A percentile compares a stretch with the other conserved stretches of the same genome.
phyloP scores from a whole-genome alignment of 2,113 vertebrate species.

The Ceyx cyanopectus region DNA sequence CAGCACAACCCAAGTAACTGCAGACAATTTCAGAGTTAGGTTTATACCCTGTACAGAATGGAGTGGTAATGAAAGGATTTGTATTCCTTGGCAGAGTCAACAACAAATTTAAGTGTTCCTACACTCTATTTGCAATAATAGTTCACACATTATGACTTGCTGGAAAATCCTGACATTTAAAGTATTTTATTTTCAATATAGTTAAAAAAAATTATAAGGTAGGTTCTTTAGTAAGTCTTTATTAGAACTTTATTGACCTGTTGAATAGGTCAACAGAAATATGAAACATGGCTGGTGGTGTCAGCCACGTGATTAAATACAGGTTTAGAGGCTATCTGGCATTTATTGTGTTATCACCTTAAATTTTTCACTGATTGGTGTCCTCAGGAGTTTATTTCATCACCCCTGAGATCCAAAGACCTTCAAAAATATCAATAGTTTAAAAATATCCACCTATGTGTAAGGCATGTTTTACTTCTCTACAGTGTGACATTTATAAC shows the following conservation, averaged over 20 bases:
- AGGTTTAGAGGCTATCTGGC: not conserved
- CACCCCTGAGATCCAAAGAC: not conserved
- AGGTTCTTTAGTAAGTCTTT: not conserved
- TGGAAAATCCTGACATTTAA: conserved; percentile 5
- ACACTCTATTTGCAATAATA: not conserved
- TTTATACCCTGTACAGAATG: not conserved
- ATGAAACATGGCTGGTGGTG: not conserved
- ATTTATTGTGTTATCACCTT: not conserved
- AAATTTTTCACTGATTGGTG: not conserved
- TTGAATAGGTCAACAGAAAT: not conserved
- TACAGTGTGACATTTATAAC: not conserved
- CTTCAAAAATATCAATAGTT: conserved; percentile 12
- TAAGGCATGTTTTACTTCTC: conserved; percentile 14
- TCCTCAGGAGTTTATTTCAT: not conserved
- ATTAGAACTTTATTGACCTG: not conserved
- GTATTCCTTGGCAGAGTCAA: not conserved
- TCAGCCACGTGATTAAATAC: not conserved
- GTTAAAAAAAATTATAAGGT: not conserved
- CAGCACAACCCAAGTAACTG: not conserved
- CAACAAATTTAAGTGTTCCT: conserved; percentile 5
- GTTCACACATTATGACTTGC: not conserved
- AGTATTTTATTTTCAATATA: not conserved
- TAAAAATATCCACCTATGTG: not conserved
- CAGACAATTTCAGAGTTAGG: not conserved
- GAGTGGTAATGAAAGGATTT: not conserved